phyloP scores from a whole-genome alignment of 2,113 vertebrate genomes.

The Hippocampus comes region DNA sequence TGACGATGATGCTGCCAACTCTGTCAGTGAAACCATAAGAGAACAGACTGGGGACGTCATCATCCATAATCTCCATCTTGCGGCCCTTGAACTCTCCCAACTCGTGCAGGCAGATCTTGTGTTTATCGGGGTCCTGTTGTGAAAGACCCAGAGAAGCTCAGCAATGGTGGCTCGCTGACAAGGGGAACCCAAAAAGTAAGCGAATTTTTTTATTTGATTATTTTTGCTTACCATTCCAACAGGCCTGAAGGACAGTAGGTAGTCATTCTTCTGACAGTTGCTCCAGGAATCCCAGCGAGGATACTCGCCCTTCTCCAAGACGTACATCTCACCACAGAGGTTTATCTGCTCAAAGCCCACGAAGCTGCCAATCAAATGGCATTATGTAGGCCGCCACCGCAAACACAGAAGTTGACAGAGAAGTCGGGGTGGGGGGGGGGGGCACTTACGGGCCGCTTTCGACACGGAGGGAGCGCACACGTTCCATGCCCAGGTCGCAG shows the following conservation, averaged over 20 bases:
- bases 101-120: slow-evolving; percentile 82
- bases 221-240: slow-evolving; percentile 70
- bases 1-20: slow-evolving; percentile 77
- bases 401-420: neutral
- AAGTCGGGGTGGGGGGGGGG: neutral
- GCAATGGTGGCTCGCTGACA: neutral
- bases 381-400: neutral
- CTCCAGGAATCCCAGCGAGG: slow-evolving; percentile 82
- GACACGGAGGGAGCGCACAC: slow-evolving; percentile 76
- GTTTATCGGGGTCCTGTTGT: slow-evolving; percentile 77
- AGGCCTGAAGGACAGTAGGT: slow-evolving; percentile 80
- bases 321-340: slow-evolving; percentile 81
- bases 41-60: slow-evolving; percentile 78
- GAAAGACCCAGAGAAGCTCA: neutral
- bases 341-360: slow-evolving; percentile 81
- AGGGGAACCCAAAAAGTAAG: neutral
- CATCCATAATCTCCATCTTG: slow-evolving; percentile 84
- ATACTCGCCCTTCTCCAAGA: slow-evolving; percentile 81
- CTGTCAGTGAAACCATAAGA: slow-evolving; percentile 80
- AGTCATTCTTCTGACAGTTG: slow-evolving; percentile 79
- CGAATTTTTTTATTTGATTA: neutral
- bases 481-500: slow-evolving; percentile 78
- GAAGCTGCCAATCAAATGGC: slow-evolving; percentile 55
- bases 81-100: slow-evolving; percentile 80
- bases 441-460: slow-evolving; percentile 78